Conservation (phyloP, 2,113 vertebrate species). For the Ariopsis seemanni region DNA sequence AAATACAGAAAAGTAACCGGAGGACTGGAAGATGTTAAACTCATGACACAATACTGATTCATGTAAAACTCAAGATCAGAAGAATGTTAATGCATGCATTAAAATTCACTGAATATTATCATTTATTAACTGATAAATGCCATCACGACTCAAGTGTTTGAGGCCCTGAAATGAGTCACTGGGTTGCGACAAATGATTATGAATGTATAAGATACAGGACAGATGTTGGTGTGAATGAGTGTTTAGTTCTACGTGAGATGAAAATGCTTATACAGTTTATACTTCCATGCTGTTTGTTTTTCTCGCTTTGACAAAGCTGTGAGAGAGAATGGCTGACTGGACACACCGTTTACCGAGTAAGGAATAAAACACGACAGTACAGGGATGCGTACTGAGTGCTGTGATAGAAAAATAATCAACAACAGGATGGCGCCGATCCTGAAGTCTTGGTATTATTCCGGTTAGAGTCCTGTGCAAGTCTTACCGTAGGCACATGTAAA, state of each 20-base stretch:
- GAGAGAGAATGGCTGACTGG: background rate
- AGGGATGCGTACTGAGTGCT: background rate
- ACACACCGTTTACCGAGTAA: background rate
- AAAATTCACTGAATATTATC: too few relatives aligned
- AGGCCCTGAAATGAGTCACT: background rate
- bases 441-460: background rate
- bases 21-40: background rate
- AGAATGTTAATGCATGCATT: background rate
- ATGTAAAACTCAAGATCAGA: background rate
- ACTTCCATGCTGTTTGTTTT: background rate
- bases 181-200: background rate
- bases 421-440: background rate
- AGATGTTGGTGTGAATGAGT: background rate
- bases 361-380: background rate
- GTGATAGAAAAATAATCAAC: background rate
- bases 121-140: too few relatives aligned
- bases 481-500: too few relatives aligned
- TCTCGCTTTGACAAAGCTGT: background rate
- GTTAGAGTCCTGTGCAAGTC: too few relatives aligned
- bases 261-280: background rate
- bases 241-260: background rate
- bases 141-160: background rate
- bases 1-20: background rate
- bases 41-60: background rate
- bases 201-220: background rate